phyloP scores from a whole-genome alignment of 2,888 invertebrate genomes.

The Thera obeliscata region DNA sequence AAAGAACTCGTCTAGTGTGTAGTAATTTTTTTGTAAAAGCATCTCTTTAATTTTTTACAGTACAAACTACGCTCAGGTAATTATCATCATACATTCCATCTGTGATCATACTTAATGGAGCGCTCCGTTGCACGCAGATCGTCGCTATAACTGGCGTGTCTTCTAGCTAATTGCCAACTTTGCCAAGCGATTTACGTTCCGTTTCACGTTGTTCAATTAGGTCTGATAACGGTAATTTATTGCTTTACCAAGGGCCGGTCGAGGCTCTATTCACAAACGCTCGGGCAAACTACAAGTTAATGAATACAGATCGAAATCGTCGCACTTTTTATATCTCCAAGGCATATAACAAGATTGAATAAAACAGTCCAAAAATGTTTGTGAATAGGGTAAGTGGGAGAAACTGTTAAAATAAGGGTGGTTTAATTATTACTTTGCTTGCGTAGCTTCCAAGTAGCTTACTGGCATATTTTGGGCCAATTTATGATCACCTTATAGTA shows the following conservation, averaged over 20 bases:
- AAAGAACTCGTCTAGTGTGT: too few species aligned
- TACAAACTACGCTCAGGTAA: background rate
- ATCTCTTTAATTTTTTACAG: too few species aligned
- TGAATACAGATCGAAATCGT: background rate
- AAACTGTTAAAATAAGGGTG: constrained; percentile 34
- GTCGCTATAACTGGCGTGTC: constrained; percentile 55
- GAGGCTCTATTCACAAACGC: constrained; percentile 7
- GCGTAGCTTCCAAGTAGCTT: constrained; percentile 31
- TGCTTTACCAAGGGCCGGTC: constrained; percentile 46
- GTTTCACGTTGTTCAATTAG: constrained; percentile 65
- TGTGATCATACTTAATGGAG: constrained; percentile 45
- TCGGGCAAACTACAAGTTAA: background rate
- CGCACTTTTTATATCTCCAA: background rate
- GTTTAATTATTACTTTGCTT: constrained; percentile 39
- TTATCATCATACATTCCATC: constrained; percentile 20
- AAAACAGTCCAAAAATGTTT: constrained; percentile 1
- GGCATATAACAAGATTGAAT: background rate
- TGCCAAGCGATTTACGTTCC: constrained; percentile 61
- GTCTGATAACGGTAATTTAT: constrained; percentile 74
- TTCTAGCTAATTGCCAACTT: constrained; percentile 63
- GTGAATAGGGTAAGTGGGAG: constrained; percentile 6
- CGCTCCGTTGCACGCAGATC: constrained; percentile 55
- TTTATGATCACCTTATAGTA: constrained; percentile 39
- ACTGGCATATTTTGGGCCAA: constrained; percentile 34
- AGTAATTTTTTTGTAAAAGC: too few species aligned